phyloP scores from a whole-genome alignment of 2,113 vertebrate genomes.

The Rhabdomys dilectus region DNA sequence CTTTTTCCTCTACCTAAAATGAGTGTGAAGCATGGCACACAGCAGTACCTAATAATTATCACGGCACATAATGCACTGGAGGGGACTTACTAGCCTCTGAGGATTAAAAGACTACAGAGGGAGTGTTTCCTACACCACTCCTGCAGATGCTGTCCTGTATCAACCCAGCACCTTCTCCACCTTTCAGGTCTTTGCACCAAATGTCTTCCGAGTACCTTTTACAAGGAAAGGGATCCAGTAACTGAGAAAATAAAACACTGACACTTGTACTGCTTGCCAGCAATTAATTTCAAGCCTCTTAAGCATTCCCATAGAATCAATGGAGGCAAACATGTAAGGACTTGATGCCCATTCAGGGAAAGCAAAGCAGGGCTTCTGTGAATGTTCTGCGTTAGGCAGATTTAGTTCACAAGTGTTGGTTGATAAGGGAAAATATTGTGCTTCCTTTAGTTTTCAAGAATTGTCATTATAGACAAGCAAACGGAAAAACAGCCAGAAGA shows the following conservation, averaged over 20 bases:
- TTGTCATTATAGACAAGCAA: background rate
- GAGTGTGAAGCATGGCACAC: background rate
- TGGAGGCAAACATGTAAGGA: background rate
- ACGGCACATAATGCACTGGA: rapidly evolving
- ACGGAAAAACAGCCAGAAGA: background rate
- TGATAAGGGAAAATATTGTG: background rate
- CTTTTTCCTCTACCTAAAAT: background rate
- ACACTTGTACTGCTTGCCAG: background rate
- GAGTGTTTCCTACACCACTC: background rate
- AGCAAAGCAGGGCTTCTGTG: background rate
- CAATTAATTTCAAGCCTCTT: background rate
- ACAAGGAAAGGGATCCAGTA: background rate
- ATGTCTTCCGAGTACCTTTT: background rate
- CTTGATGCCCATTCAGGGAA: background rate
- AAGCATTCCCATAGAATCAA: background rate
- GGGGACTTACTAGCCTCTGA: background rate
- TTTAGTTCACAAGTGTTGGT: background rate
- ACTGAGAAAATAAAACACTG: background rate
- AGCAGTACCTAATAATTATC: background rate
- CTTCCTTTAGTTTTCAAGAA: background rate
- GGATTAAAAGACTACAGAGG: background rate
- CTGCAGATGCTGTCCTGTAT: background rate
- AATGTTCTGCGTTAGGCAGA: background rate
- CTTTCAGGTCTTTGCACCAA: background rate
- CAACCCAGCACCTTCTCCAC: too few relatives aligned